Evolutionary conservation across 2,797 vertebrate genomes (phyloP), one percentile per base, ranked within the genome.

Genomic region (Gephyroberyx darwinii): DNA sequence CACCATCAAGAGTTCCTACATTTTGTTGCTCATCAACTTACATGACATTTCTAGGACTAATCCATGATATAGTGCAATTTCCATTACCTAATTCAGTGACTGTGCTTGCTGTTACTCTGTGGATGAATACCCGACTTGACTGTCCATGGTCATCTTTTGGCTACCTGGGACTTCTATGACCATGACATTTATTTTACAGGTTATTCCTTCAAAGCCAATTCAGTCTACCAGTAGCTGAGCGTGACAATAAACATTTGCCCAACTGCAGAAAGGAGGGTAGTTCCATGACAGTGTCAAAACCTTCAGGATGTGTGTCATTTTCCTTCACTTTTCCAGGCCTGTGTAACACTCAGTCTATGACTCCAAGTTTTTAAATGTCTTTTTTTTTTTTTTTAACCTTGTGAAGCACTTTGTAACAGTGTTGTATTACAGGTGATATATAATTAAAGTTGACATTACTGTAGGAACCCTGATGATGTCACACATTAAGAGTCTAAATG

Each of bases 391-490:
- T 35, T 69, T 68, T 53, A 62, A 63, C 20, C 14, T 48, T 12
- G 16, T 66, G 65, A 69, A 75, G 71, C 75, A 71, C 41, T 71
- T 48, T 71, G 48, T 43, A 80, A 43, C 53, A 71, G 51, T 72
- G 58, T 43, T 53, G 26, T 59, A 22, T 71, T 48, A 66, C 69
- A 78, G 59, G 65, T 0, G 6, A 43, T 19, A 72, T 43, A 81
- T 86, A 88, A 86, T 84, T 87, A 74, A 61, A 58, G 62, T 45
- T 8, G 0, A 54, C 74, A 59, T 74, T 82, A 37, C 61, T 68
- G 51, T 58, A 74, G 57, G 65, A 87, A 74, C 74, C 55, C 56
- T 45, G 60, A 71, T 65, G 63, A 78, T 43, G 52, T 73, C 79
- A 71, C 70, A 84, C 61, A 60, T 52, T 17, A 57, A 72, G 47